Base-by-base conservation (phyloP, 2,113 vertebrate genomes). In the Tretioscincus oriximinensis region DNA sequence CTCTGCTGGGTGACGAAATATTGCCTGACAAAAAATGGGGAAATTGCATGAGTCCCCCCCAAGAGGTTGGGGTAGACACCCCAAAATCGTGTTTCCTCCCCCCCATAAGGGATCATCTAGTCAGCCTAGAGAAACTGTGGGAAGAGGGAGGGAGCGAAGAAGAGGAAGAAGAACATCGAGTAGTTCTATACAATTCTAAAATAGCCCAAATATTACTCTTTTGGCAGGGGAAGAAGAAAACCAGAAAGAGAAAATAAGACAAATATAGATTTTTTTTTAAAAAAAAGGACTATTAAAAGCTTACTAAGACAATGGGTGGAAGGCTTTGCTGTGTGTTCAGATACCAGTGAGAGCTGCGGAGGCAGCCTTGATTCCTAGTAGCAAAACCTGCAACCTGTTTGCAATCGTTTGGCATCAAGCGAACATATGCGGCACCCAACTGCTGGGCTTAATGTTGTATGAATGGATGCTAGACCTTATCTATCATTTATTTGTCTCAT, bases 401-500 rank as follows among this genome's bases (percentile, higher is more conserved):
- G 78, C 84, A 90, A 81, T 73, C 54, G 66, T 72, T 86, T 82
- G 63, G 81, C 75, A 82, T 85, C 82, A 89, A 86, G 20, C 85
- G 86, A 94, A 92, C 88, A 87, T 74, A 80, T 91, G 78, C 87
- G 89, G 88, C 80, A 87, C 64, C 72, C 69, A 81, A 54, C 85
- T 86, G 82, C 85, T 89, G 65, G 87, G 88, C 89, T 89, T 90
- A 91, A 90, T 86, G 80, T 88, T 92, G 90, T 88, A 90, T 85
- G 85, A 93, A 89, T 90, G 86, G 92, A 90, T 84, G 88, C 86
- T 92, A 92, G 83, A 88, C 84, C 92, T 93, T 94, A 93, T 92
- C 88, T 93, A 93, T 92, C 93, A 94, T 94, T 93, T 93, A 93
- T 94, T 93, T 91, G 86, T 87, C 91, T 94, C 90, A 73, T 88